Base-by-base conservation (phyloP, 2,113 vertebrate species). In the Mobula birostris region DNA sequence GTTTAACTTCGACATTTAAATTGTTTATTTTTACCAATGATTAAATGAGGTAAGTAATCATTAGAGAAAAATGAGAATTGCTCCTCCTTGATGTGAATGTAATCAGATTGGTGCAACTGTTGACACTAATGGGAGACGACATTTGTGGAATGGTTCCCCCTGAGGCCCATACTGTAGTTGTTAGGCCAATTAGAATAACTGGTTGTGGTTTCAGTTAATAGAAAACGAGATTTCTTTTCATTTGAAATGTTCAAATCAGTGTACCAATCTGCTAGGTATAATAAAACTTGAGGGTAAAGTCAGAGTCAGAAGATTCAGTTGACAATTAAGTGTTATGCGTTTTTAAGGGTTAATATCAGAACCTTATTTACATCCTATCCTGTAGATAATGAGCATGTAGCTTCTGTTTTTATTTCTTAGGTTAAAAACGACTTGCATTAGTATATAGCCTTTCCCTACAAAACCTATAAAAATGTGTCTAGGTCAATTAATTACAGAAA, bases 121-220 rank as follows among this genome's bases (percentile, higher is more conserved):
- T 72, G 91, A 93, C 91, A 93, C 68, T 93, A 93, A 93, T 93
- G 91, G 70, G 91, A 93, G 91, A 72, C 40, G 91, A 66, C 70
- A 56, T 93, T 90, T 90, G 85, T 90, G 85, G 85, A 90, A 90
- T 90, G n/a, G 61, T 90, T 68, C 61, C 85, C 85, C 85, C 91
- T 72, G 91, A 93, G 91, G 91, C 91, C 36, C 36, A 56, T 74
- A 93, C 91, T 93, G 66, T 76, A 93, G 36, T 93, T 93, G 68
- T 74, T 93, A 93, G 91, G 70, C 91, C 91, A 93, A 93, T 93
- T 93, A 93, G 70, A 93, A 76, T 93, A 93, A 93, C 70, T 93
- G 91, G 91, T 93, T 93, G 91, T 93, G 91, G 91, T 93, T 93
- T 93, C 91, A 93, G 36, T 93, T 93, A 93, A 93, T 93, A 74